A percentile compares a stretch with the other conserved stretches of the same genome.
These are phyloP conservation scores for Oscheius sp. DNA, from an alignment of 1,140 invertebrate genomes.

Conservation along the genomic window DNA sequence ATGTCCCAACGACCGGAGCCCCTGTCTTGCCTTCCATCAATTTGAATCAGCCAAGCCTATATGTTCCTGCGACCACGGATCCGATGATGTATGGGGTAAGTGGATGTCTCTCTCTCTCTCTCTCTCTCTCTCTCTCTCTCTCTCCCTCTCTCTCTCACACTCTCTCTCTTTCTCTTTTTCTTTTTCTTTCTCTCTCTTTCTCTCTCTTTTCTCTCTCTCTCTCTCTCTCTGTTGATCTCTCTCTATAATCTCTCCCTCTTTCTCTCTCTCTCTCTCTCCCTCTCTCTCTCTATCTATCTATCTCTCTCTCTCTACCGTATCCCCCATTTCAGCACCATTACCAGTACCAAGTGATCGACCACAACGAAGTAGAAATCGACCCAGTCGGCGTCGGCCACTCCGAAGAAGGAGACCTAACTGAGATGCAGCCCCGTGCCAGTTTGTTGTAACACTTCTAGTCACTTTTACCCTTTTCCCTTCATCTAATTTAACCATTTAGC, in stretches of 20 bases:
- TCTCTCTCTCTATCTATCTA: too few species aligned
- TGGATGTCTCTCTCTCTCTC: neutral
- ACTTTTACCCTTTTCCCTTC: neutral
- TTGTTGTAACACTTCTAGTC: neutral
- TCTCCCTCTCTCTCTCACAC: too few species aligned
- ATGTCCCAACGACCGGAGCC: neutral
- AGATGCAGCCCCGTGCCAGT: neutral
- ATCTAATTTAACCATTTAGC: neutral
- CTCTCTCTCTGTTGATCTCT: too few species aligned
- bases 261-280: too few species aligned
- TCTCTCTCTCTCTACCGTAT: too few species aligned
- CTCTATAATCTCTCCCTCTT: too few species aligned
- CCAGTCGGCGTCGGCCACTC: neutral
- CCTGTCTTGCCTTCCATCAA: neutral
- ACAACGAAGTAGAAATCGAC: neutral
- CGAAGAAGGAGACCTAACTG: too few species aligned
- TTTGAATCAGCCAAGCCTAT: neutral
- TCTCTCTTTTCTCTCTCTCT: too few species aligned
- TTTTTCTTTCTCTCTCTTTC: too few species aligned
- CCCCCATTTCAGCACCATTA: neutral
- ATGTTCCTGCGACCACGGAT: neutral
- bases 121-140: too few species aligned
- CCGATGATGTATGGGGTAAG: neutral
- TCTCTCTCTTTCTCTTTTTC: too few species aligned
- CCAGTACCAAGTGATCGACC: neutral